Percentiles rank a stretch among this genome's conserved stretches.
Conservation (phyloP, 1,140 invertebrate genomes). For the Orussus abietinus region DNA sequence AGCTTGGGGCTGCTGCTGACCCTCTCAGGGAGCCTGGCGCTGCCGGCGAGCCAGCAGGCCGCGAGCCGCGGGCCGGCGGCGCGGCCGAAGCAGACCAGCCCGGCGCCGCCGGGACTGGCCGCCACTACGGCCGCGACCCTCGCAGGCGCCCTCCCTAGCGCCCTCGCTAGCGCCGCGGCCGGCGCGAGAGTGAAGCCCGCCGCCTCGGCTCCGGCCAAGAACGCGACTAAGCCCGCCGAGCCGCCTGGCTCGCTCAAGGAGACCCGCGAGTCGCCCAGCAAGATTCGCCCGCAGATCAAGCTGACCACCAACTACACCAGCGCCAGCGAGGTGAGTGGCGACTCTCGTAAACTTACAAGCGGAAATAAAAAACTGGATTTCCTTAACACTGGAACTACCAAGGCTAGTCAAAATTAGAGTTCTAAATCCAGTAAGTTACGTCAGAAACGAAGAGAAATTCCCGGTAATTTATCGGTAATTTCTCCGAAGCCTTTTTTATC, state of each 20-base stretch:
- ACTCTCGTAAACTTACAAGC: too few species aligned
- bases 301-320: conserved; percentile 53
- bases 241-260: conserved; percentile 46
- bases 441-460: too few species aligned
- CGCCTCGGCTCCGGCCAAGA: conserved; percentile 31
- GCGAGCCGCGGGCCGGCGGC: conserved; percentile 12
- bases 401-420: too few species aligned
- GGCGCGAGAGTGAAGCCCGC: conserved; percentile 18
- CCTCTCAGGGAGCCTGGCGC: conserved; percentile 20
- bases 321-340: conserved; percentile 54
- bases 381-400: too few species aligned
- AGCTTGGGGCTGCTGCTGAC: conserved; percentile 15
- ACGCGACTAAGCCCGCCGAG: conserved; percentile 16
- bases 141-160: conserved; percentile 36
- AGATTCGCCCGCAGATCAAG: conserved; percentile 57
- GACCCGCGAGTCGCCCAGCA: conserved; percentile 50
- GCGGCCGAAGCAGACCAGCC: conserved; percentile 31
- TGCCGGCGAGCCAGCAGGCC: conserved; percentile 24
- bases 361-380: too few species aligned
- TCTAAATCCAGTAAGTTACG: too few species aligned
- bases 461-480: too few species aligned
- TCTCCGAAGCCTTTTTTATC: too few species aligned
- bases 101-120: conserved; percentile 29
- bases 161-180: conserved; percentile 24
- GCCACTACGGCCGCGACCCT: conserved; percentile 30